Conservation (phyloP, 2,113 vertebrate genomes). For the Ciconia stormi region DNA sequence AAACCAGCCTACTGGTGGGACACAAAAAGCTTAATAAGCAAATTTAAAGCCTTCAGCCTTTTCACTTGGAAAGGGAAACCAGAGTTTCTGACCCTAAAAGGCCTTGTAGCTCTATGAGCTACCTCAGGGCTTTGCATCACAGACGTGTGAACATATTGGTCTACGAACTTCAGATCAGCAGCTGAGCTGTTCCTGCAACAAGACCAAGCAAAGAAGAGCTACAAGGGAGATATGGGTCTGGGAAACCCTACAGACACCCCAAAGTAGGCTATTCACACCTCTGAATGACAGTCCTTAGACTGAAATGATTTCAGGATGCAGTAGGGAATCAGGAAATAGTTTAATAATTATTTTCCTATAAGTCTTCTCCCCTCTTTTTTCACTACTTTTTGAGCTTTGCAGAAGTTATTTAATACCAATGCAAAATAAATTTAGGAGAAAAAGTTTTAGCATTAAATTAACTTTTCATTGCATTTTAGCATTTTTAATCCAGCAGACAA, state of each 20-base stretch:
- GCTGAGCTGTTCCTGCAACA: neutral
- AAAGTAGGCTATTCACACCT: neutral
- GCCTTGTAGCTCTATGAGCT: neutral
- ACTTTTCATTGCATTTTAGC: slow-evolving; percentile 67
- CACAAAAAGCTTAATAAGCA: neutral
- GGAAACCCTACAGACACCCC: neutral
- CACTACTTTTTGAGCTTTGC: slow-evolving; percentile 4
- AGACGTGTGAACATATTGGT: rapidly evolving
- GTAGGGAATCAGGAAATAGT: neutral
- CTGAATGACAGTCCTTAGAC: neutral
- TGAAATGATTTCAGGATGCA: neutral
- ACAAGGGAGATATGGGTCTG: neutral
- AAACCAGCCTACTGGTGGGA: neutral
- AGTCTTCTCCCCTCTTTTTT: neutral
- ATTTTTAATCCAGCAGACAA: slow-evolving; percentile 70
- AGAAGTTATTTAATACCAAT: slow-evolving; percentile 37
- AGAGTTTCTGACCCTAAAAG: neutral
- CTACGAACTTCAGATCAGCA: neutral
- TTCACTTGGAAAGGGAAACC: neutral
- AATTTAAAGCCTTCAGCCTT: neutral
- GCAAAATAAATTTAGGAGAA: slow-evolving; percentile 26
- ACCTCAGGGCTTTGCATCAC: neutral
- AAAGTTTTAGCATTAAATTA: slow-evolving; percentile 55
- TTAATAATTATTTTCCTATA: neutral
- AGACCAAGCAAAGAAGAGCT: neutral